These are phyloP conservation scores for Dipus sagitta DNA, from an alignment of 2,797 vertebrate species.

Conservation along the genomic window DNA sequence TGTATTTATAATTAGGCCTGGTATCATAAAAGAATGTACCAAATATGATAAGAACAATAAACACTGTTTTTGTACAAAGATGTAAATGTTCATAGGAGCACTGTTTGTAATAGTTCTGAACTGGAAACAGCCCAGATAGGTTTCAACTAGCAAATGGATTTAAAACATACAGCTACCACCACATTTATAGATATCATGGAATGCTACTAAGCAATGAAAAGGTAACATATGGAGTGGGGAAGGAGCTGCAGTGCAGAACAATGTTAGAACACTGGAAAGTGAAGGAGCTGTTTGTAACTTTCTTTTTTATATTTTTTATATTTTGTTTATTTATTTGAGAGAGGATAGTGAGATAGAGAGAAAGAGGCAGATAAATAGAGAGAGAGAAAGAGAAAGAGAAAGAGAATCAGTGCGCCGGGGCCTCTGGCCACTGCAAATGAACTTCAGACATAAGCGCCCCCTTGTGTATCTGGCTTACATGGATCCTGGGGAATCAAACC, in stretches of 20 bases:
- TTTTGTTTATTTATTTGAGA: too few relatives aligned
- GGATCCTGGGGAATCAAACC: too few relatives aligned
- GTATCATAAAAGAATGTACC: not conserved
- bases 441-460: too few relatives aligned
- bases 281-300: not conserved
- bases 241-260: not conserved
- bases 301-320: too few relatives aligned
- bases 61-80: not conserved
- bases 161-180: not conserved
- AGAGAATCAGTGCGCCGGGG: too few relatives aligned
- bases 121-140: not conserved
- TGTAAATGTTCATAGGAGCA: not conserved
- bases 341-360: too few relatives aligned
- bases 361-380: too few relatives aligned
- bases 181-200: not conserved
- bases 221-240: not conserved
- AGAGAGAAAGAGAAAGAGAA: too few relatives aligned
- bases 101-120: not conserved
- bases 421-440: too few relatives aligned
- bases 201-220: conserved; percentile 11
- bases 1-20: not conserved
- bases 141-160: not conserved
- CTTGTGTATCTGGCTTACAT: too few relatives aligned
- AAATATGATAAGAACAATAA: not conserved
- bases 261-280: not conserved